Evolutionary conservation across 2,797 vertebrate genomes (phyloP).

Genomic region (Tokudaia tokunoshimensis): DNA sequence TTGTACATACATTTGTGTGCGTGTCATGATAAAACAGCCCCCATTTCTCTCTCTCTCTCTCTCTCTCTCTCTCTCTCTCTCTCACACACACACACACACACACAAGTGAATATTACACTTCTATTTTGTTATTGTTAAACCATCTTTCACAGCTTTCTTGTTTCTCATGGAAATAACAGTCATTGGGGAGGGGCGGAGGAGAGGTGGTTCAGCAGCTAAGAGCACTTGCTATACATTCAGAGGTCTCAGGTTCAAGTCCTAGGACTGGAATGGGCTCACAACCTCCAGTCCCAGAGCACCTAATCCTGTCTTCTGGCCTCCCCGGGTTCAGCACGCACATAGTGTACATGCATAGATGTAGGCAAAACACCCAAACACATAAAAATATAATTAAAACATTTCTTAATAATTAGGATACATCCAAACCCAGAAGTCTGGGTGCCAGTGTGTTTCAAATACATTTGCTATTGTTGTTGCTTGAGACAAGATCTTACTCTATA

Average conservation of each 20-base stretch:
- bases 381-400: not conserved
- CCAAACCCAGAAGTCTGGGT: not conserved
- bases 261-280: not conserved
- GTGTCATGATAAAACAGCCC: not conserved
- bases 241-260: not conserved
- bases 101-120: not conserved
- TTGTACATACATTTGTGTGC: not conserved
- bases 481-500: not conserved
- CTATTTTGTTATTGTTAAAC: not conserved
- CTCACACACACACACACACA: too few species aligned
- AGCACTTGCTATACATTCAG: not conserved
- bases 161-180: constrained; percentile 36
- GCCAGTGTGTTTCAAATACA: constrained; percentile 5
- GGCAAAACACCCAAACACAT: not conserved
- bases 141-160: not conserved
- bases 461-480: not conserved
- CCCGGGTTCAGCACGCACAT: not conserved
- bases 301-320: not conserved
- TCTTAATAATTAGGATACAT: not conserved
- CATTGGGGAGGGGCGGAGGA: not conserved
- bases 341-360: not conserved
- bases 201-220: not conserved
- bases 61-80: too few species aligned
- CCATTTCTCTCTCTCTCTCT: too few species aligned
- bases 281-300: too few species aligned